Base-by-base conservation (phyloP, 2,113 vertebrate species). In the Charina bottae region DNA sequence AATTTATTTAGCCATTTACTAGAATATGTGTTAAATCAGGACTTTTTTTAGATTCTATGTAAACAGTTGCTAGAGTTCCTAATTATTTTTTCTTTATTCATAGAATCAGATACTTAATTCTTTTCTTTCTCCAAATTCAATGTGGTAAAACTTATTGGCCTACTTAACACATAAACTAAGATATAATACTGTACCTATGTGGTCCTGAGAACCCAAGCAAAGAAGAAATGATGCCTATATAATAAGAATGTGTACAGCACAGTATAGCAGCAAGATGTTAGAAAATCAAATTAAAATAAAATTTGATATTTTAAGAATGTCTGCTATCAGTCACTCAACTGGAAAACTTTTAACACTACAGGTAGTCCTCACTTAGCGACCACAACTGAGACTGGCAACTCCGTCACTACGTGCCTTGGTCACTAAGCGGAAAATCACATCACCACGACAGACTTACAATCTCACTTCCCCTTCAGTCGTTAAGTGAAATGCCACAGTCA, bases 221-320 rank as follows among this genome's bases (percentile, higher is more conserved):
- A 72, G n/a, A 33, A 72, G 10, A 28, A 64, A 64, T 1, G 9
- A 78, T 55, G 19, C 86, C 33, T 89, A 53, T n/a, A 15, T 19
- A 26, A 24, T 64, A 64, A 64, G 68, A 59, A 84, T 83, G 12
- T 59, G 23, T 23, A 58, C 1, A 2, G 33, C 37, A 46, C 15
- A 87, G 54, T 46, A 83, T 3, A 64, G 62, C 28, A n/a, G 3
- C 62, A 64, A n/a, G 62, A 64, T 64, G 13, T n/a, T n/a, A n/a
- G 28, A 64, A 64, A 64, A 64, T 64, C 28, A 64, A 56, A 56
- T 56, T 56, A 56, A 56, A 56, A 56, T 17, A 56, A 64, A 64
- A 64, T 33, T 8, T 58, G 24, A 56, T 0, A 5, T 60, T 37
- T 93, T 93, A 83, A 93, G 90, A 54, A 91, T 24, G 85, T 91